Percentiles rank a stretch among this genome's conserved stretches.
These are phyloP conservation scores for Meandrusa payeni DNA, from an alignment of 2,888 invertebrate genomes.

Conservation along the genomic window DNA sequence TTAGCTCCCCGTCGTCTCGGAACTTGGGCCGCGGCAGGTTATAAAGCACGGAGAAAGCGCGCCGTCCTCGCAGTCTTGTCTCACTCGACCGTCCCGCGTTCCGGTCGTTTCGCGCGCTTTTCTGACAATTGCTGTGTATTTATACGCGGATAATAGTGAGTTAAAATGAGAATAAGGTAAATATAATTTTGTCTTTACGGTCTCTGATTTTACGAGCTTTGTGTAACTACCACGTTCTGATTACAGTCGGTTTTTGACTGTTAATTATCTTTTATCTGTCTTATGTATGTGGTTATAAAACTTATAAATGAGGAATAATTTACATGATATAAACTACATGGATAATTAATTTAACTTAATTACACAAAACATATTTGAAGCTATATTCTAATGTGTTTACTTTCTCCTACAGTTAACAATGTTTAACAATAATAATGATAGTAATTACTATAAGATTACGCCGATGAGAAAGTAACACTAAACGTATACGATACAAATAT, in stretches of 20 bases:
- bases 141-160: constrained; percentile 44
- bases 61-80: constrained; percentile 45
- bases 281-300: constrained; percentile 1
- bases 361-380: too few species aligned
- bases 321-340: too few species aligned
- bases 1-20: constrained; percentile 53
- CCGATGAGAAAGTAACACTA: background rate
- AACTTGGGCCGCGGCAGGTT: constrained; percentile 48
- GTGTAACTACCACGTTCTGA: constrained; percentile 14
- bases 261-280: too few species aligned
- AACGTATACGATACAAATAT: too few species aligned
- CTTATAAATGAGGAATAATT: too few species aligned
- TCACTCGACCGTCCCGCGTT: constrained; percentile 35
- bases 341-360: too few species aligned
- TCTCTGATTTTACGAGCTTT: constrained; percentile 13
- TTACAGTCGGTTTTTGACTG: background rate
- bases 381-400: too few species aligned
- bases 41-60: constrained; percentile 77
- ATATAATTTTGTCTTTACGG: constrained; percentile 33
- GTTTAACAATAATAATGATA: too few species aligned
- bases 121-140: constrained; percentile 53
- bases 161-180: constrained; percentile 62
- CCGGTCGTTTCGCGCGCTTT: constrained; percentile 53
- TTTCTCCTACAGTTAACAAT: constrained; percentile 15
- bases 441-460: constrained; percentile 16